Evolutionary conservation across 2,797 vertebrate genomes (phyloP), one percentile per base, ranked within the genome.

Genomic region (Spinibarbus caldwelli): DNA sequence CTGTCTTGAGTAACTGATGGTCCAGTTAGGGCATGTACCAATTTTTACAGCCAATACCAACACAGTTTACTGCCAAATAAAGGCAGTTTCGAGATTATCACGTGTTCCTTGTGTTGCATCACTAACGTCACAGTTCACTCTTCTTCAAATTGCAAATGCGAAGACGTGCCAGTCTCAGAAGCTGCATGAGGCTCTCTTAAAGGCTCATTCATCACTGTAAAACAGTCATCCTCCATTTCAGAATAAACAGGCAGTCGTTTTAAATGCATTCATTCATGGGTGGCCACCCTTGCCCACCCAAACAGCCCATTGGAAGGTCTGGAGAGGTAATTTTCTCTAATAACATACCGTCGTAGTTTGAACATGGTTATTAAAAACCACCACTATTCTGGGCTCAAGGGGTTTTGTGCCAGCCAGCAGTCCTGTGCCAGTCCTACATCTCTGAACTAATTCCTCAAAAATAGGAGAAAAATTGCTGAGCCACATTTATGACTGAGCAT

Each of bases 241-340:
- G 91, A 90, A 91, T 91, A 91, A 93, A 93, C 91, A 93, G 89
- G 79, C 89, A 89, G 84, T 85, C 86, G 89, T 89, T 90, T 87
- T 90, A 79, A 89, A 88, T 89, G 82, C 87, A 85, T 49, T 83
- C 85, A 73, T 90, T 94, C 92, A 92, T 59, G 92, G 93, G 93
- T 95, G 93, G 94, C 90, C 91, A 82, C 87, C 81, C 29, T 29
- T 90, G 88, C 92, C 91, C 89, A 93, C 93, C 92, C 90, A 93
- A 89, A 88, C 45, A 45, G 90, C 87, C 90, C 83, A 87, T 80
- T 89, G 89, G 89, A 91, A 86, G 87, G 86, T 87, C 84, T 86
- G 80, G 83, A 80, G 89, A 92, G 92, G 89, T 93, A 86, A 91
- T 93, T 92, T 90, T 89, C 90, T 93, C 82, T 91, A 93, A 94